phyloP scores from a whole-genome alignment of 1,140 invertebrate genomes.

The Heliconius hermathena region DNA sequence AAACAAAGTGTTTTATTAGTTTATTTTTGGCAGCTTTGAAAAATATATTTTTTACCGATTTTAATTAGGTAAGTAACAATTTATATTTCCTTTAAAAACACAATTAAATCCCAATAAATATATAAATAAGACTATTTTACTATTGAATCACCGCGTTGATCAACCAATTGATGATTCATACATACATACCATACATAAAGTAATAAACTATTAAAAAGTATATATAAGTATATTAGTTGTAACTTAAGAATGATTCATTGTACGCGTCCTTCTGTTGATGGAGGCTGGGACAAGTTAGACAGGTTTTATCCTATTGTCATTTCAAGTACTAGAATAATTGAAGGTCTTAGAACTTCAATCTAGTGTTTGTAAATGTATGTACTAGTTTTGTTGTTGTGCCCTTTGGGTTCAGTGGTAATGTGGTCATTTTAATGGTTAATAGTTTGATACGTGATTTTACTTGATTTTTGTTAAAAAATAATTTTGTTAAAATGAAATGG shows the following conservation, averaged over 20 bases:
- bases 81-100: too few species aligned
- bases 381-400: not conserved
- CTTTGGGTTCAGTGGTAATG: not conserved
- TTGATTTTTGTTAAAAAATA: too few species aligned
- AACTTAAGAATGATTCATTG: conserved; percentile 11
- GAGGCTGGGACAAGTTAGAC: conserved; percentile 1
- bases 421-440: not conserved
- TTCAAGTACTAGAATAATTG: not conserved
- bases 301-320: not conserved
- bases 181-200: not conserved
- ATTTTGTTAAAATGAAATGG: too few species aligned
- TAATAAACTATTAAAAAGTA: not conserved
- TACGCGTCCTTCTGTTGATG: not conserved
- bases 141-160: not conserved
- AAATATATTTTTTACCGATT: too few species aligned
- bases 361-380: not conserved
- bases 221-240: not conserved
- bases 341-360: not conserved
- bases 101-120: too few species aligned
- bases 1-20: too few species aligned
- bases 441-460: too few species aligned
- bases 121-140: not conserved
- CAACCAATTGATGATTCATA: not conserved
- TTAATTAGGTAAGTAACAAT: too few species aligned
- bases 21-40: too few species aligned